Percentiles rank a stretch among this genome's conserved stretches.
phyloP scores from a whole-genome alignment of 2,888 invertebrate genomes.

The Gonocerus acuteangulatus region DNA sequence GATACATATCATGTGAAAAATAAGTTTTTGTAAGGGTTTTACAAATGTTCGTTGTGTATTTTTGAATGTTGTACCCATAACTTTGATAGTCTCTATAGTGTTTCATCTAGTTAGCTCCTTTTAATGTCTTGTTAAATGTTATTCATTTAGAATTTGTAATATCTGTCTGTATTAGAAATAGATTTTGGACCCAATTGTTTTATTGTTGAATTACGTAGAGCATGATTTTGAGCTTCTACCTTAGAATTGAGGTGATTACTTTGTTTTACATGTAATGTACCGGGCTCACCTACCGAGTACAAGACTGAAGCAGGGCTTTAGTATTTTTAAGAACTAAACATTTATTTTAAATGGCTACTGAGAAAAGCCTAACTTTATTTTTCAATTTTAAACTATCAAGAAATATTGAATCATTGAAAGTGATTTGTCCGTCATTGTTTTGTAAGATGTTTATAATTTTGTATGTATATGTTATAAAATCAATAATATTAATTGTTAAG shows the following conservation, averaged over 20 bases:
- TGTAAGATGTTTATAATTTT: conserved; percentile 16
- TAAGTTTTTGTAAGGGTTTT: conserved; percentile 1
- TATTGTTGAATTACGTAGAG: too few species aligned
- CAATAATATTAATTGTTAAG: conserved; percentile 23
- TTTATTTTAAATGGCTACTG: background rate
- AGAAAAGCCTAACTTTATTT: background rate
- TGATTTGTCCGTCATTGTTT: background rate
- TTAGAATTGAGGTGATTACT: too few species aligned
- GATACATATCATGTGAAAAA: conserved; percentile 15
- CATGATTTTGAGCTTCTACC: too few species aligned
- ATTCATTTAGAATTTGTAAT: background rate
- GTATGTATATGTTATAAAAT: conserved; percentile 20
- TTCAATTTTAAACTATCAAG: background rate
- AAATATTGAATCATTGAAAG: background rate
- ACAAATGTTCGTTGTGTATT: conserved; percentile 14
- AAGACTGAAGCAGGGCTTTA: conserved; percentile 26
- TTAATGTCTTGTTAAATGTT: background rate
- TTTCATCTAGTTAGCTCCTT: background rate
- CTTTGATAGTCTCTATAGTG: conserved; percentile 2
- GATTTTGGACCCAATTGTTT: background rate
- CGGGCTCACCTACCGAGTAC: background rate
- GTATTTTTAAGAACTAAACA: conserved; percentile 14
- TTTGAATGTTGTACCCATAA: conserved; percentile 1
- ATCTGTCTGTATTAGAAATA: background rate
- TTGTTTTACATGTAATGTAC: too few species aligned